Evolutionary conservation across 2,888 invertebrate genomes (phyloP).

Genomic region (Clivina fossor): DNA sequence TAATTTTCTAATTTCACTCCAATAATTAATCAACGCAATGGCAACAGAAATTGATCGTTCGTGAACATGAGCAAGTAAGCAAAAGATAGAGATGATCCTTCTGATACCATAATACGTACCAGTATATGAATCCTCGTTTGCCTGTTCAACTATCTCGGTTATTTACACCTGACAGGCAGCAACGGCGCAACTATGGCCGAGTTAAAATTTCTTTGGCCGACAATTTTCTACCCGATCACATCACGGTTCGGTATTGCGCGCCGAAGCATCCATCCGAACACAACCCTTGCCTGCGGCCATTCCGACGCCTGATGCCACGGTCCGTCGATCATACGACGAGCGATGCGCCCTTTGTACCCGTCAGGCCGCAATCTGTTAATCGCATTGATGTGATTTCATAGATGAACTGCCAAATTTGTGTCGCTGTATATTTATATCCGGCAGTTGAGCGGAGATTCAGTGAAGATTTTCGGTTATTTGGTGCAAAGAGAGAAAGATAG

Average conservation of each 20-base stretch:
- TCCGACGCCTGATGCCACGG: conserved; percentile 1
- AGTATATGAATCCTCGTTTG: no score
- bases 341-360: conserved; percentile 21
- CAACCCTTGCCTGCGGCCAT: conserved; percentile 22
- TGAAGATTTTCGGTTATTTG: no score
- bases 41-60: no score
- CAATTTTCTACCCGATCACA: conserved; percentile 48
- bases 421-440: conserved; percentile 28
- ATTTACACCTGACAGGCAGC: neutral
- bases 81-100: no score
- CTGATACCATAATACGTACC: no score
- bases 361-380: conserved; percentile 45
- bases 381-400: conserved; percentile 53
- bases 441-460: no score
- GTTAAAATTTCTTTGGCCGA: conserved; percentile 44
- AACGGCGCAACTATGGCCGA: conserved; percentile 3
- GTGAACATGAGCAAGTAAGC: no score
- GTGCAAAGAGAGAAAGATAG: neutral
- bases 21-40: no score
- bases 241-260: conserved; percentile 3
- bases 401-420: conserved; percentile 48
- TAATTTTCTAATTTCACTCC: no score
- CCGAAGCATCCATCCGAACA: conserved; percentile 11
- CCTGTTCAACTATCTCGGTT: no score
- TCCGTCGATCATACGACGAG: conserved; percentile 48